These are phyloP conservation scores for Parazoanthus swiftii DNA, from an alignment of 92 coral and sea anemone species.

Conservation along the genomic window DNA sequence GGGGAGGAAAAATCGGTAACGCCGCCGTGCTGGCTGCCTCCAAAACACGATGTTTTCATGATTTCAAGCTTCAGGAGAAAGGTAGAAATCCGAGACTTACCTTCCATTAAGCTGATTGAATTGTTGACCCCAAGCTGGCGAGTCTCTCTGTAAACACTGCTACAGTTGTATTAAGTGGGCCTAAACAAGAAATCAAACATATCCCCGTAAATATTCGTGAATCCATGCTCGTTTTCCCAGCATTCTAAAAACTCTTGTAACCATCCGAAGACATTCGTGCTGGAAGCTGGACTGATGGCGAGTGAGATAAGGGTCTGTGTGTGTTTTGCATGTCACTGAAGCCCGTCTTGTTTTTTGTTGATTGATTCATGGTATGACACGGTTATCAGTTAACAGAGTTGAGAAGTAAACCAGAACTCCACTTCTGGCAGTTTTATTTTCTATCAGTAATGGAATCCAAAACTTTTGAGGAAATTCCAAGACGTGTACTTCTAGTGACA, in stretches of 20 bases:
- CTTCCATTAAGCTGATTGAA: slow-evolving; percentile 43
- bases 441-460: slow-evolving; percentile 20
- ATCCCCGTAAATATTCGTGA: neutral
- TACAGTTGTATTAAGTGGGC: neutral
- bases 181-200: neutral
- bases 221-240: neutral
- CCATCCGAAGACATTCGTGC: slow-evolving; percentile 31
- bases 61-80: slow-evolving; percentile 16
- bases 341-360: slow-evolving; percentile 40
- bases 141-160: slow-evolving; percentile 24
- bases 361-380: slow-evolving; percentile 47
- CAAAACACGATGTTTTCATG: neutral
- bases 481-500: slow-evolving; percentile 5
- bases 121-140: slow-evolving; percentile 38
- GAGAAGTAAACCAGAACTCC: slow-evolving; percentile 33
- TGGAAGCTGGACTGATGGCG: slow-evolving; percentile 12
- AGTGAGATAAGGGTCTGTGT: slow-evolving; percentile 31
- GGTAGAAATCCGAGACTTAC: slow-evolving; percentile 40
- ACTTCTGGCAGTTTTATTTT: slow-evolving; percentile 23
- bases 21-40: neutral
- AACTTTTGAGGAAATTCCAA: slow-evolving; percentile 40
- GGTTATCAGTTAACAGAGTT: slow-evolving; percentile 34
- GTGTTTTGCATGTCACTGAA: slow-evolving; percentile 42
- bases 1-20: neutral
- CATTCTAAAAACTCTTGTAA: neutral